Percentiles rank a stretch among this genome's conserved stretches.
These are phyloP conservation scores for Asarcornis scutulata DNA, from an alignment of 2,113 vertebrate species.

Conservation along the genomic window DNA sequence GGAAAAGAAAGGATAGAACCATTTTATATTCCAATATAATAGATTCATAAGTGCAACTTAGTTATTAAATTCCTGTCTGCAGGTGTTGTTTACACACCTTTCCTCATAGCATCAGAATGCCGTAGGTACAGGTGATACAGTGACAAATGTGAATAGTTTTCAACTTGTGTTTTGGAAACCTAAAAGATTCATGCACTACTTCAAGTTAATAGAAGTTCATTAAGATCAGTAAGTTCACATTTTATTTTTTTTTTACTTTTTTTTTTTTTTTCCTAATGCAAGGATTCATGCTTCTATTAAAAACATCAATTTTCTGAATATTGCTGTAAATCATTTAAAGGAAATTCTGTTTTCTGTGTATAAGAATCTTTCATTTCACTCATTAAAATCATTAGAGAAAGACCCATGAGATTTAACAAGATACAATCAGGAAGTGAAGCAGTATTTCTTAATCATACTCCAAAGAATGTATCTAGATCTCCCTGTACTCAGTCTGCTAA, in stretches of 20 bases:
- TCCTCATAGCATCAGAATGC: neutral
- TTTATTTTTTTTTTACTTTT: neutral
- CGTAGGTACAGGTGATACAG: neutral
- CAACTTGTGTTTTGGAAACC: neutral
- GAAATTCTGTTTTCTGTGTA: neutral
- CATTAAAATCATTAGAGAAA: neutral
- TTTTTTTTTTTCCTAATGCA: too few relatives aligned
- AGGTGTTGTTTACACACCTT: neutral
- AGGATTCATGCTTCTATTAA: neutral
- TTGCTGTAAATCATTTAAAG: neutral
- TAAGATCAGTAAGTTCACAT: neutral
- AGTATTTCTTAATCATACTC: neutral
- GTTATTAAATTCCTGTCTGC: neutral
- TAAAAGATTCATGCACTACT: neutral
- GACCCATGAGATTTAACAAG: neutral
- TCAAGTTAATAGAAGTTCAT: neutral
- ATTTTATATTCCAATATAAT: neutral
- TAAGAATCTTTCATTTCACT: neutral
- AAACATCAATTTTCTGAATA: neutral
- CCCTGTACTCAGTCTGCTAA: neutral
- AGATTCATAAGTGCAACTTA: neutral
- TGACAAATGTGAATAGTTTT: neutral
- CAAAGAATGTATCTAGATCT: neutral
- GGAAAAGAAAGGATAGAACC: neutral
- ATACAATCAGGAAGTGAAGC: neutral